These are phyloP conservation scores for Eciton burchellii DNA, from an alignment of 1,140 invertebrate genomes.

Conservation along the genomic window DNA sequence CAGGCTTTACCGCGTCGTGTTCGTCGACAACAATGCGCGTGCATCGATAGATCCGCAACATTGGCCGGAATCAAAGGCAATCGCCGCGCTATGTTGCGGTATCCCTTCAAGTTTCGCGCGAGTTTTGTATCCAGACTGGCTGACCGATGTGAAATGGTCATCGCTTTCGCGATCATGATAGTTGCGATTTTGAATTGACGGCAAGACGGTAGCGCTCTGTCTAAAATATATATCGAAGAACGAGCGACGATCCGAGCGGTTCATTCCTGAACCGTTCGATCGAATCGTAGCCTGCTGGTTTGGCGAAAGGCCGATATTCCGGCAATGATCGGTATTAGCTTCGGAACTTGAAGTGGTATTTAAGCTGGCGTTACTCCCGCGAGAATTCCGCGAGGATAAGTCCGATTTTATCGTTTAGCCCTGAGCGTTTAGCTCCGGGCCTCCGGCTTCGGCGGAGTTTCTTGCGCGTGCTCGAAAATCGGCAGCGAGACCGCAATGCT, in stretches of 20 bases:
- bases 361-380: neutral
- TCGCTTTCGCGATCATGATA: too few species aligned
- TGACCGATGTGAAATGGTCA: too few species aligned
- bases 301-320: conserved; percentile 12
- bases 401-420: conserved; percentile 27
- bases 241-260: conserved; percentile 4
- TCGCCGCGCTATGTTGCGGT: too few species aligned
- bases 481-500: too few species aligned
- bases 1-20: too few species aligned
- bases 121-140: conserved; percentile 42
- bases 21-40: too few species aligned
- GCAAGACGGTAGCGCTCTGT: conserved; percentile 8
- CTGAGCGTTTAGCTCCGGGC: too few species aligned
- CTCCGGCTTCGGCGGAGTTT: neutral
- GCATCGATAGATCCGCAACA: too few species aligned
- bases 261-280: conserved; percentile 26
- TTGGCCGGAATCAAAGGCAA: too few species aligned
- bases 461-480: neutral
- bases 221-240: too few species aligned
- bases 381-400: neutral
- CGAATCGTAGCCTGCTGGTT: neutral
- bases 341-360: conserved; percentile 17
- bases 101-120: neutral
- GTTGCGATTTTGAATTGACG: conserved; percentile 27
- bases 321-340: conserved; percentile 20